Conservation (phyloP, 2,797 vertebrate genomes). For the Sebastes aleutianus region DNA sequence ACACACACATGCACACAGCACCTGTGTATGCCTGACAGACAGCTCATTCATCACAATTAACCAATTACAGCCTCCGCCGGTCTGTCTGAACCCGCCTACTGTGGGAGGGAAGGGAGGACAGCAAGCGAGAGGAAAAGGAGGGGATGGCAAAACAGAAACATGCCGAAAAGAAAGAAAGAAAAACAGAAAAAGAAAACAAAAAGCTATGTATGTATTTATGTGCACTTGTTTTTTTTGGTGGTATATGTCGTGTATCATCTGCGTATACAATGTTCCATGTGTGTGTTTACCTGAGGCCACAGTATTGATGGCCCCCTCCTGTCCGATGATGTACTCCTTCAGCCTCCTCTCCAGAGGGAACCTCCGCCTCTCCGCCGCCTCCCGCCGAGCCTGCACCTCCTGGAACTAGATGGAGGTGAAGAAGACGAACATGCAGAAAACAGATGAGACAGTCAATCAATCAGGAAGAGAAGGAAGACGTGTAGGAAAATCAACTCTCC, state of each 20-base stretch:
- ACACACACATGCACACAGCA: conserved; percentile 70
- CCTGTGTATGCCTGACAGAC: conserved; percentile 85
- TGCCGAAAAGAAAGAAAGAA: not conserved
- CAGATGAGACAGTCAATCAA: conserved; percentile 20
- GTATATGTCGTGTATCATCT: not conserved
- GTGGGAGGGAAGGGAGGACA: conserved; percentile 58
- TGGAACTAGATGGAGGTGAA: conserved; percentile 84
- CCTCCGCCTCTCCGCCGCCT: conserved; percentile 88
- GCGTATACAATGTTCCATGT: not conserved
- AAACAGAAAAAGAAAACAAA: not conserved
- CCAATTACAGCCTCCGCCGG: conserved; percentile 85
- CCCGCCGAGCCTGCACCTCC: conserved; percentile 86
- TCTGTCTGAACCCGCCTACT: conserved; percentile 79
- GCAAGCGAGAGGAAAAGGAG: conserved; percentile 24
- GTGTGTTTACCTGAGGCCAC: conserved; percentile 89
- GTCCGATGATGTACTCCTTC: conserved; percentile 94
- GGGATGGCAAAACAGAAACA: not conserved
- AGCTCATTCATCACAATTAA: conserved; percentile 89
- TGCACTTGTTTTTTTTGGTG: not conserved
- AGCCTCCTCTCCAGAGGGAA: conserved; percentile 94
- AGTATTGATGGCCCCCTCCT: conserved; percentile 93
- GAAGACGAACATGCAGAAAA: not conserved
- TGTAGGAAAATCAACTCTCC: not conserved
- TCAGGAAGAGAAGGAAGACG: not conserved
- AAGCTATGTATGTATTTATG: no score